Base-by-base conservation (phyloP, 2,113 vertebrate genomes). In the Pterocles gutturalis region DNA sequence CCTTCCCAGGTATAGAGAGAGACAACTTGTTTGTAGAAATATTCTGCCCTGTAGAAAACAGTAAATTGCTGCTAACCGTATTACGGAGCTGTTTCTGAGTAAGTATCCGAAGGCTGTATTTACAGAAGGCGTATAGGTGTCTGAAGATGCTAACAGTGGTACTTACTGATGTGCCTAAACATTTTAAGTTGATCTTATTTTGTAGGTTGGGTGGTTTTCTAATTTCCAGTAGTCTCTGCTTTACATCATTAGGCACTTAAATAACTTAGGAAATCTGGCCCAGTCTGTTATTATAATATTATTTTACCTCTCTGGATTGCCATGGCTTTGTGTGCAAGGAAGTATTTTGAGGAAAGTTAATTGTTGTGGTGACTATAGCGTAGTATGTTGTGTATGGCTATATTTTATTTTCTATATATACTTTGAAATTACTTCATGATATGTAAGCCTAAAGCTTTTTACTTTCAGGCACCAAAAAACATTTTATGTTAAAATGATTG, bases 301-400 rank as follows among this genome's bases (percentile, higher is more conserved):
- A 11, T 88, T 95, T 89, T 31, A 33, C 57, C 38, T 65, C 29
- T 91, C n/a, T 20, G 62, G 75, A 38, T 90, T 76, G 60, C 49
- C 7, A 8, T 71, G 73, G 6, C 64, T 92, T 92, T 73, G 75
- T 80, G 31, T 61, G 60, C 69, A 75, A 70, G 90, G 57, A 83
- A 73, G 31, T 76, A 28, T 96, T 96, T 94, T 72, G 80, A 48
- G 51, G 61, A 60, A 87, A 95, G 88, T 87, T 87, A 78, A 83
- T 86, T 26, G 46, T 31, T 71, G 48, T 11, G 17, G 55, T 28
- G 41, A 10, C 49, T 55, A 8, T 78, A 28, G 26, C 58, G 60
- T 46, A 70, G 34, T 34, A 17, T 34, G 19, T 62, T 64, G 41
- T 79, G 26, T 46, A 49, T 53, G 48, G 13, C 43, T 79, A 34